Conservation (phyloP, 2,113 vertebrate genomes). For the Dendrocopos noguchii region DNA sequence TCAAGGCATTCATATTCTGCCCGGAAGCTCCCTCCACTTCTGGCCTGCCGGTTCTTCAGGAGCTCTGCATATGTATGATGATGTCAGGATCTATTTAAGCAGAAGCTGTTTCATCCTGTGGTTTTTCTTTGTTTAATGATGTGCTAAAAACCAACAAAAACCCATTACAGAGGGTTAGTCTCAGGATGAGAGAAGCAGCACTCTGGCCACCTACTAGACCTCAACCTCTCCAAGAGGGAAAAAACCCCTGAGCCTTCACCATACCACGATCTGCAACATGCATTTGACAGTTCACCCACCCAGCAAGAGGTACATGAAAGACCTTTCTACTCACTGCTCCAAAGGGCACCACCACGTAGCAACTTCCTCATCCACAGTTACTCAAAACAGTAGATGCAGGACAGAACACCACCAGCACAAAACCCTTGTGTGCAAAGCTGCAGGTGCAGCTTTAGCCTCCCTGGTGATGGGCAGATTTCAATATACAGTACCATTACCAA, state of each 20-base stretch:
- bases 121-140: constrained; percentile 18
- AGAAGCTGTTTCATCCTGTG: constrained; percentile 27
- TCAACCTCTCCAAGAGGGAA: neutral
- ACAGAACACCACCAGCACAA: neutral
- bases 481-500: fast-evolving
- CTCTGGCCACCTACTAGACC: neutral
- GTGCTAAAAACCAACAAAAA: constrained; percentile 1
- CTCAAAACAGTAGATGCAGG: neutral
- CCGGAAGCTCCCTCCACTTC: constrained; percentile 49
- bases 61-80: constrained; percentile 37
- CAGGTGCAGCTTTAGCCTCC: neutral
- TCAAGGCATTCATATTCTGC: constrained; percentile 77
- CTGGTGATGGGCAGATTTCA: neutral
- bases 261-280: neutral
- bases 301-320: neutral
- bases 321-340: neutral
- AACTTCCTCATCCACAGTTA: neutral
- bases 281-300: neutral
- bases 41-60: constrained; percentile 19
- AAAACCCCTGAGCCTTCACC: neutral
- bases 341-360: neutral
- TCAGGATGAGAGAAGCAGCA: neutral
- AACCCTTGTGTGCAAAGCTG: too few relatives aligned
- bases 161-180: neutral
- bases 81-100: constrained; percentile 46